Evolutionary conservation across 2,113 vertebrate species (phyloP), one percentile per base, ranked within the genome.

Genomic region (Bufo gargarizans): DNA sequence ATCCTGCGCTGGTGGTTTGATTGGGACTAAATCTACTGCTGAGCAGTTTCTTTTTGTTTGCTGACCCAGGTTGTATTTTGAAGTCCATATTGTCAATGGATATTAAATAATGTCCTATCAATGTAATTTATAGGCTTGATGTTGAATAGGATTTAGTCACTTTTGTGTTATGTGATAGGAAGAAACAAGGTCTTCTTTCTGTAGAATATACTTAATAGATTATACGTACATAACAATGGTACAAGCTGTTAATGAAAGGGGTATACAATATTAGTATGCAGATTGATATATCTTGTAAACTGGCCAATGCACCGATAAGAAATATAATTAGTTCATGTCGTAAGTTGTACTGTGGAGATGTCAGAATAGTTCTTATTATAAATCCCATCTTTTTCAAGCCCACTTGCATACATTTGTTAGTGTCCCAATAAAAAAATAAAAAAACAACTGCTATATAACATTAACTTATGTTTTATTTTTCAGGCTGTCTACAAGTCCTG

Each of bases 401-500:
- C 63, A 50, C 55, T 82, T 82, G 17, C 49, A 20, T 77, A 12
- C 6, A 53, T 78, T 20, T 78, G 33, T 77, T 77, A 33, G 19
- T 19, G 55, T n/a, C 43, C 65, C 33, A 71, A 56, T 81, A 69
- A 69, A 72, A 19, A n/a, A 71, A 56, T 81, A 69, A 69, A 63
- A 74, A 82, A 43, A 79, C 82, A 53, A 76, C 19, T 72, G 63
- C 13, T 81, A 82, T 82, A 82, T 76, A 74, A 82, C 63, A 63
- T 76, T 91, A 72, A 90, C 74, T 82, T 90, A 90, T 87, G 90
- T 91, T 61, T 91, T 91, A 80, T 92, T 91, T 78, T 93, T 91
- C 94, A 99, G 98, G 96, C 95, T 94, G 98, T 97, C 95, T 99
- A 99, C 95, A 99, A 99, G 96, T 97, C 97, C 94, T 99, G 98